Conservation (phyloP, 2,797 vertebrate genomes). For the Syncerus caffer region DNA sequence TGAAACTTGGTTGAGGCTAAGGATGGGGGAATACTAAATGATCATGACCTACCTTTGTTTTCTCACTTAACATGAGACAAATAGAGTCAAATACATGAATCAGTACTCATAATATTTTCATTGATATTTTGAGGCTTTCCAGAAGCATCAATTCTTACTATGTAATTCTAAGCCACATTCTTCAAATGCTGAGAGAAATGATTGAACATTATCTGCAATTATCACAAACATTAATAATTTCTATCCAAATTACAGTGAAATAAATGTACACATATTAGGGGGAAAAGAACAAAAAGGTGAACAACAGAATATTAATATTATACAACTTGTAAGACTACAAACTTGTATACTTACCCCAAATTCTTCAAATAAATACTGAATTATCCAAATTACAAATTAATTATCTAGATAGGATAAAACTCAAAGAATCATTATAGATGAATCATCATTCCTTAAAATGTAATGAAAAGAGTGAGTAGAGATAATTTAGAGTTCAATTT, state of each 20-base stretch:
- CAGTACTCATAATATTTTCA: not conserved
- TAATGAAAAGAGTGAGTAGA: conserved; percentile 62
- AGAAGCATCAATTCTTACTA: conserved; percentile 8
- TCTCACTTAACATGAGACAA: not conserved
- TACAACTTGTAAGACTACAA: not conserved
- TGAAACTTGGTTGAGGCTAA: not conserved
- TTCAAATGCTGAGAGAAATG: conserved; percentile 18
- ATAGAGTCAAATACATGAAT: not conserved
- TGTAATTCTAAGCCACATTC: not conserved
- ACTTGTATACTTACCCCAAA: not conserved
- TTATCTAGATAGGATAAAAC: conserved; percentile 16
- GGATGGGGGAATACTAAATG: not conserved
- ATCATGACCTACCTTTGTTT: conserved; percentile 1
- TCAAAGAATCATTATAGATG: conserved; percentile 35
- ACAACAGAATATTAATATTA: not conserved
- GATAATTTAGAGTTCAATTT: conserved; percentile 77
- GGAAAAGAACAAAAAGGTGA: not conserved
- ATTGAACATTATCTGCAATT: not conserved
- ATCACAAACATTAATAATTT: conserved; percentile 28
- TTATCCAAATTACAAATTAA: conserved; percentile 46
- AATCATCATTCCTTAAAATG: conserved; percentile 62
- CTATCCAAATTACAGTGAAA: not conserved
- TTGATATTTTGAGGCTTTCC: conserved; percentile 37
- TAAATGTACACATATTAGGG: not conserved
- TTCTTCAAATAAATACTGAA: not conserved